Conservation (phyloP, 2,113 vertebrate genomes). For the Alaudala cheleensis region DNA sequence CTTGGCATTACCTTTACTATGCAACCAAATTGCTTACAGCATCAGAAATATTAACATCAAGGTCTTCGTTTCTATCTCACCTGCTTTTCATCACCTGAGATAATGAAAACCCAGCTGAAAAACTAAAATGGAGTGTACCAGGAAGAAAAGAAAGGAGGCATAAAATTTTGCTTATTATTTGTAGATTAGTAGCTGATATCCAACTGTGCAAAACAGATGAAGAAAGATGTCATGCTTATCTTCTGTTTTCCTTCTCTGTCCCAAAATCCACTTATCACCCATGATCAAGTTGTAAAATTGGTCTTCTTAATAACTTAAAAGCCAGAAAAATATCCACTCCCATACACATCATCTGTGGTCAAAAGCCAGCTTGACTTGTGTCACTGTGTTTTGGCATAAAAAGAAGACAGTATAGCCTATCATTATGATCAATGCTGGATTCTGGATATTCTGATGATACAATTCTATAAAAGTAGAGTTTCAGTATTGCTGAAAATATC, state of each 20-base stretch:
- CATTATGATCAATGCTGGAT: not conserved
- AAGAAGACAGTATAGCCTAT: not conserved
- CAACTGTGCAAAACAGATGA: not conserved
- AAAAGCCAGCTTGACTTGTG: not conserved
- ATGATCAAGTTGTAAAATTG: not conserved
- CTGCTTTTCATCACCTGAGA: not conserved
- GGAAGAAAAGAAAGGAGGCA: not conserved
- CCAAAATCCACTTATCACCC: not conserved
- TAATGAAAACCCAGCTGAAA: not conserved
- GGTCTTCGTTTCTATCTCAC: not conserved
- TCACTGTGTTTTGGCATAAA: not conserved
- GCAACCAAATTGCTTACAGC: not conserved
- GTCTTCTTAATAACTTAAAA: not conserved
- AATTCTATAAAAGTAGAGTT: not conserved
- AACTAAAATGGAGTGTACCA: not conserved
- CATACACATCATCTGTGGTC: not conserved
- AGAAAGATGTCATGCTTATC: not conserved
- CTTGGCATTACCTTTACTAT: not conserved
- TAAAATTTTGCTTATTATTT: not conserved
- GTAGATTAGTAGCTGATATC: not conserved
- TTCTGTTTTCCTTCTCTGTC: not conserved
- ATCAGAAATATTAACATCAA: not conserved
- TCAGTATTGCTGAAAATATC: not conserved
- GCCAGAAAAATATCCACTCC: not conserved
- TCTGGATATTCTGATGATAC: not conserved